Evolutionary conservation across 2,797 vertebrate genomes (phyloP), one percentile per base, ranked within the genome.

Genomic region (Sebastes aleutianus): DNA sequence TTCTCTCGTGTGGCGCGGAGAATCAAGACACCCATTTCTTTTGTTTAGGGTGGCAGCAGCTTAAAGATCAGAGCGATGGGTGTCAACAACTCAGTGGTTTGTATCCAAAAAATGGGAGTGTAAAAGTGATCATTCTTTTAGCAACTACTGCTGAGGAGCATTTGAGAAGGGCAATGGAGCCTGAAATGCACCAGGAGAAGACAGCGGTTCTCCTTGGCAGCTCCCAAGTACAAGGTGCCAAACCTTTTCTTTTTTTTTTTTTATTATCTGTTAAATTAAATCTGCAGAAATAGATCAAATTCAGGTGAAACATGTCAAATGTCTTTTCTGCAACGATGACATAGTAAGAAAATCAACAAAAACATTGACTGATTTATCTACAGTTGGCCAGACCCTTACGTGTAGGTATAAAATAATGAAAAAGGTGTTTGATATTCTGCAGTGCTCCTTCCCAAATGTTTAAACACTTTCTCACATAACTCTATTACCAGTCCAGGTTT

Each of bases 21-120:
- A 83, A 31, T 69, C 12, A 64, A 66, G 47, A 59, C 12, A 14
- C 8, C 5, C 2, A 13, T 34, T 68, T 32, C 2, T 43, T 82
- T 58, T 77, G 14, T 26, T 67, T 67, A 18, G 26, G 63, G 29
- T 22, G 31, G 56, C 32, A 66, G 24, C 65, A 61, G 71, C n/a
- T 34, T 36, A 24, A 34, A 74, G 61, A 64, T 63, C 16, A 36
- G 20, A 26, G 20, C 34, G 13, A 61, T 39, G 2, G 2, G 14
- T 73, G 22, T 77, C 65, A 69, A 69, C 27, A 32, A 66, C 64
- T 81, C 69, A 57, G n/a, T 32, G 68, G 68, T 47, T 70, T 79
- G 9, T 68, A 74, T 68, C 8, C 8, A 39, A 27, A 56, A 29
- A 14, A 27, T 68, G 74, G 20, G 27, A 2, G 26, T 3, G 54